Evolutionary conservation across 2,888 invertebrate species (phyloP).

Genomic region (Mesorhabditis belari): DNA sequence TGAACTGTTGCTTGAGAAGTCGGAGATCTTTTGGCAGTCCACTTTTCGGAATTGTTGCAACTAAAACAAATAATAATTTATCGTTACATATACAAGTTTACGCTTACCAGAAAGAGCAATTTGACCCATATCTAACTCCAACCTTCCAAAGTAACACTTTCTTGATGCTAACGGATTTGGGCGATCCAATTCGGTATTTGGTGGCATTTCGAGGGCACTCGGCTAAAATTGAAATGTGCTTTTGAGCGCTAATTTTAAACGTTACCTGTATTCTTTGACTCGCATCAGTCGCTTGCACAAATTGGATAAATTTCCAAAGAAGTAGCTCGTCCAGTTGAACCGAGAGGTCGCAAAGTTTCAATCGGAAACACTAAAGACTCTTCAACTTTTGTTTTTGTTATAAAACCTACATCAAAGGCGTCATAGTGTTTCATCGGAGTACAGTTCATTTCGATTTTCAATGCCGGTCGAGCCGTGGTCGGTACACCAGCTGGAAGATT

Average conservation of each 20-base stretch:
- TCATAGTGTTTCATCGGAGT: slow-evolving; percentile 68
- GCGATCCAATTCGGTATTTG: slow-evolving; percentile 19
- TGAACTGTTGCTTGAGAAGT: slow-evolving; percentile 73
- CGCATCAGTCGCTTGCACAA: slow-evolving; percentile 11
- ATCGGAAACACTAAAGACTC: slow-evolving; percentile 69
- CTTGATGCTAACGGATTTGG: slow-evolving; percentile 54
- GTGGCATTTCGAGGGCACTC: neutral
- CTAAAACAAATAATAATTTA: slow-evolving; percentile 64
- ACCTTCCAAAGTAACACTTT: slow-evolving; percentile 77
- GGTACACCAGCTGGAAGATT: slow-evolving; percentile 23
- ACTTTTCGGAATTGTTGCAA: slow-evolving; percentile 74
- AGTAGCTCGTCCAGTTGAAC: slow-evolving; percentile 80
- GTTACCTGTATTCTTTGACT: neutral
- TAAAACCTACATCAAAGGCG: slow-evolving; percentile 68
- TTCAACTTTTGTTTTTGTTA: too few species aligned
- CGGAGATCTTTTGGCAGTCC: slow-evolving; percentile 68
- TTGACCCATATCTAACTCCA: slow-evolving; percentile 73
- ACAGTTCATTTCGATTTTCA: slow-evolving; percentile 73
- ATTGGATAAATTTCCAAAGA: slow-evolving; percentile 65
- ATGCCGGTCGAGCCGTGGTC: slow-evolving; percentile 62
- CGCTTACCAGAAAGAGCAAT: slow-evolving; percentile 71
- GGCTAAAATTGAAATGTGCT: neutral
- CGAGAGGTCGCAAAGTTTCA: slow-evolving; percentile 76
- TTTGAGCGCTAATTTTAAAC: neutral
- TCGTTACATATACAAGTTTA: too few species aligned